Evolutionary conservation across 92 coral and sea anemone species (phyloP).

Genomic region (Siderastrea siderea): DNA sequence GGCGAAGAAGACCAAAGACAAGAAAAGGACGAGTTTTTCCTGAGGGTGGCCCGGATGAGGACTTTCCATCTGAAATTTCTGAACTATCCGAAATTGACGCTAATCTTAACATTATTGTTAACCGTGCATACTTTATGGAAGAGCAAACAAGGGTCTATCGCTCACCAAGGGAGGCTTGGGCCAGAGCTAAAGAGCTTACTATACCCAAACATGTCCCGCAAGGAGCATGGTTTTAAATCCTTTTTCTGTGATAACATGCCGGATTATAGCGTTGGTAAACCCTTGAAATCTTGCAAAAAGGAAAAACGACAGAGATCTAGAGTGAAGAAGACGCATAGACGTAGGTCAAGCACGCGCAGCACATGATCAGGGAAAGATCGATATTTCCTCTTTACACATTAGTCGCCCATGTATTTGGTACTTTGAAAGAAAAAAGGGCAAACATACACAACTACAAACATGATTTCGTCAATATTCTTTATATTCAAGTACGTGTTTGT

Average conservation of each 20-base stretch:
- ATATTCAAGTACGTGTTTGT: no score
- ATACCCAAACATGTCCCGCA: constrained; percentile 10
- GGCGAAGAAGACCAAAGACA: constrained; percentile 1
- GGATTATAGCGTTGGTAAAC: no score
- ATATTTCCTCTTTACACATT: no score
- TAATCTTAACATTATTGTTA: constrained; percentile 2
- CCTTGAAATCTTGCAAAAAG: no score
- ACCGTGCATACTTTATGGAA: not conserved
- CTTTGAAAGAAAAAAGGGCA: not conserved
- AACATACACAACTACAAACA: not conserved
- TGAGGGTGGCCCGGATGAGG: constrained; percentile 9
- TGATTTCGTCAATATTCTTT: no score
- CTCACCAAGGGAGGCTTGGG: constrained; percentile 16
- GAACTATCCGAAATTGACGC: constrained; percentile 23
- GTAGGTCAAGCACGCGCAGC: no score
- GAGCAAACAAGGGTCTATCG: not conserved
- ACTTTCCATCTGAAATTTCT: constrained; percentile 10
- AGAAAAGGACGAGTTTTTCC: constrained; percentile 22
- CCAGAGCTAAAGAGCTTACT: constrained; percentile 23
- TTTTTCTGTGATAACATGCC: not conserved
- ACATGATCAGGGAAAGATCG: no score
- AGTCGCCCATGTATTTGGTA: no score
- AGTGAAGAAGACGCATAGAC: not conserved
- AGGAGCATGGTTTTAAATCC: constrained; percentile 46
- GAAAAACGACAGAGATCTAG: no score